Conservation (phyloP, 2,888 invertebrate species). For the Choreutis nemorana region DNA sequence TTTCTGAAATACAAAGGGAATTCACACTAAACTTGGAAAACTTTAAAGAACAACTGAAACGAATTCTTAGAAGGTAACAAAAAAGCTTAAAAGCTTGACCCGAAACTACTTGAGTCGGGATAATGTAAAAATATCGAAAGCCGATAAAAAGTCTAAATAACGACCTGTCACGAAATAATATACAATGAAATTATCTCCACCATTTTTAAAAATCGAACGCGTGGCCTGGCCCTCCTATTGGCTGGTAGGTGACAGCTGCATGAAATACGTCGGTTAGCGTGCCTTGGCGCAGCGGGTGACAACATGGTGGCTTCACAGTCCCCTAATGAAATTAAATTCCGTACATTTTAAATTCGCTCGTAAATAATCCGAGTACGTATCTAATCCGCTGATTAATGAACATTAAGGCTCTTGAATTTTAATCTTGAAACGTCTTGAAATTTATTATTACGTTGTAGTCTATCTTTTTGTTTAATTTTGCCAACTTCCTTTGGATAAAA, state of each 20-base stretch:
- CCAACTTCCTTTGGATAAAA: no score
- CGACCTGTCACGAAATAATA: slow-evolving; percentile 66
- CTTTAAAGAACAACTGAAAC: no score
- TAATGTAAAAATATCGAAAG: slow-evolving; percentile 43
- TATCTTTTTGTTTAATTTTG: no score
- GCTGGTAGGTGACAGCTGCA: slow-evolving; percentile 54
- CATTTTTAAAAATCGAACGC: slow-evolving; percentile 58
- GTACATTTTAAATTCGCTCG: slow-evolving; percentile 59
- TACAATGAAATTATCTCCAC: slow-evolving; percentile 65
- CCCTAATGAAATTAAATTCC: slow-evolving; percentile 67
- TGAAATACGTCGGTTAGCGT: slow-evolving; percentile 47
- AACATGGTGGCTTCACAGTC: slow-evolving; percentile 57
- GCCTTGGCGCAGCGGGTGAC: slow-evolving; percentile 59
- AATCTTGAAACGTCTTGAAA: slow-evolving; percentile 24
- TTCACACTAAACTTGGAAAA: no score
- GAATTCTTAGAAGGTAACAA: no score
- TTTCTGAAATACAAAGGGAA: no score
- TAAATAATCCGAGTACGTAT: slow-evolving; percentile 59
- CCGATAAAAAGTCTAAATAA: slow-evolving; percentile 60
- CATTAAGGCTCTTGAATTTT: slow-evolving; percentile 24
- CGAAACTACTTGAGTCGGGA: slow-evolving; percentile 18
- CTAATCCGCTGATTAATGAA: slow-evolving; percentile 65
- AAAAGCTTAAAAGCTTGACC: slow-evolving; percentile 16
- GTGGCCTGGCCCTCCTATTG: slow-evolving; percentile 37
- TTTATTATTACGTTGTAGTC: no score